These are phyloP conservation scores for Acrocephalus scirpaceus DNA, from an alignment of 2,797 vertebrate genomes.

Conservation along the genomic window DNA sequence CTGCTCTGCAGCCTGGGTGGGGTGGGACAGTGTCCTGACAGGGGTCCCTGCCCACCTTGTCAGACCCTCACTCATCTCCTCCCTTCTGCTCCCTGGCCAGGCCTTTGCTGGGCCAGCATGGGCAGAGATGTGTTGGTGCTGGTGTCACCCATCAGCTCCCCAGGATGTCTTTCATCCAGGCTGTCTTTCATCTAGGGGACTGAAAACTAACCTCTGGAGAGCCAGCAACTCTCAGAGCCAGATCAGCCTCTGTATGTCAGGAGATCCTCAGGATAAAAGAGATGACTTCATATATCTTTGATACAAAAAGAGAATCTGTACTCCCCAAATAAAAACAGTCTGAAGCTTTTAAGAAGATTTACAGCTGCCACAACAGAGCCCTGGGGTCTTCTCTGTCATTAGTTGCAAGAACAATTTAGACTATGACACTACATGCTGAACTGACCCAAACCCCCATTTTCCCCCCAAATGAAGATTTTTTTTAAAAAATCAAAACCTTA, in stretches of 20 bases:
- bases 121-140: not conserved
- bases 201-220: not conserved
- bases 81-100: not conserved
- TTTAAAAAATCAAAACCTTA: constrained; percentile 67
- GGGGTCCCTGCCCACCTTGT: rapidly evolving
- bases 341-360: constrained; percentile 31
- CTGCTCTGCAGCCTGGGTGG: not conserved
- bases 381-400: constrained; percentile 6
- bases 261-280: not conserved
- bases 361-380: constrained; percentile 17
- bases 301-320: not conserved
- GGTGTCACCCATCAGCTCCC: rapidly evolving
- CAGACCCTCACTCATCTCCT: rapidly evolving
- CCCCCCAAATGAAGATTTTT: constrained; percentile 25
- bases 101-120: rapidly evolving
- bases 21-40: rapidly evolving
- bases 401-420: constrained; percentile 35
- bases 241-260: not conserved
- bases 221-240: not conserved
- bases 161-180: not conserved
- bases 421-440: not conserved
- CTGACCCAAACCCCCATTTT: not conserved
- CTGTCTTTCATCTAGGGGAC: not conserved
- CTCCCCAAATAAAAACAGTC: constrained; percentile 36
- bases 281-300: not conserved